Evolutionary conservation across 2,888 invertebrate species (phyloP).

Genomic region (Heteromurus nitidus): DNA sequence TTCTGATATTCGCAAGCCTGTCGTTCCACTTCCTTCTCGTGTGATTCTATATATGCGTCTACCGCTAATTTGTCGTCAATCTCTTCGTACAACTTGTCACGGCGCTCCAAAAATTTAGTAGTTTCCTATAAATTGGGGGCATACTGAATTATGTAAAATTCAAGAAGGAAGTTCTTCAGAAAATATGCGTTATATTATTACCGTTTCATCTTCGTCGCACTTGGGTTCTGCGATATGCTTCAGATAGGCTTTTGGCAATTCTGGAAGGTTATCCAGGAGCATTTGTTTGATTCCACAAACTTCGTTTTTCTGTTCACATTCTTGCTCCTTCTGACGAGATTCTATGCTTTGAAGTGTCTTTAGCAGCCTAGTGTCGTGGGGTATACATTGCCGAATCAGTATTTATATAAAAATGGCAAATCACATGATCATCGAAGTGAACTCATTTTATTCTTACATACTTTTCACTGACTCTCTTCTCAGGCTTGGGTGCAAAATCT

Average conservation of each 20-base stretch:
- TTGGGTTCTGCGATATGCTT: slow-evolving; percentile 43
- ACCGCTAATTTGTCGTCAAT: slow-evolving; percentile 67
- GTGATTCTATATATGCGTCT: slow-evolving; percentile 68
- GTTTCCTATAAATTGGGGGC: not conserved
- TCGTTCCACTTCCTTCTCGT: slow-evolving; percentile 71
- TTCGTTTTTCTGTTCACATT: slow-evolving; percentile 42
- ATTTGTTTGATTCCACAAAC: slow-evolving; percentile 54
- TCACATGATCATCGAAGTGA: too few relatives aligned
- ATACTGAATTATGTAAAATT: too few relatives aligned
- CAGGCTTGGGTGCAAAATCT: slow-evolving; percentile 30
- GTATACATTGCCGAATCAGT: not conserved
- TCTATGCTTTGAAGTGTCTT: slow-evolving; percentile 54
- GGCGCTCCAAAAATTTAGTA: slow-evolving; percentile 32
- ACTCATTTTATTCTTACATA: too few relatives aligned
- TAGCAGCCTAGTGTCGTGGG: slow-evolving; percentile 19
- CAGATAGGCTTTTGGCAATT: slow-evolving; percentile 47
- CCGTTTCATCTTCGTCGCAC: slow-evolving; percentile 48
- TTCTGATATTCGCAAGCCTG: slow-evolving; percentile 71
- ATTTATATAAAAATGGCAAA: not conserved
- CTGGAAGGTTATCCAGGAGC: slow-evolving; percentile 48
- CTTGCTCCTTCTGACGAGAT: slow-evolving; percentile 55
- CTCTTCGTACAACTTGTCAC: slow-evolving; percentile 52
- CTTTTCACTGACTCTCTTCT: slow-evolving; percentile 46
- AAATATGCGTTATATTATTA: not conserved
- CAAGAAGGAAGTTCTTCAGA: not conserved